phyloP scores from a whole-genome alignment of 2,797 vertebrate genomes.

The Smutsia temminckii region DNA sequence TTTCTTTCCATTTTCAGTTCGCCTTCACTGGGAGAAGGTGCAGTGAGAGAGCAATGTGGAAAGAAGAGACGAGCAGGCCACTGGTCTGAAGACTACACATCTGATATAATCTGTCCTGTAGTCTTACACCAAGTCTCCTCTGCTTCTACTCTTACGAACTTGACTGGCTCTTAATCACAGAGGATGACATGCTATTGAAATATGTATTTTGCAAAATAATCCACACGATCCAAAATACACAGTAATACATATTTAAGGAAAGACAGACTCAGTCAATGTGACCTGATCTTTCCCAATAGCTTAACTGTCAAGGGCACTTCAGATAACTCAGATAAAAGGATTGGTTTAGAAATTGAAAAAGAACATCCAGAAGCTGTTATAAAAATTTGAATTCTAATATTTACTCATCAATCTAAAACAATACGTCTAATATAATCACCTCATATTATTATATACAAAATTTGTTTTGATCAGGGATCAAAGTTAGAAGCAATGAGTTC shows the following conservation, averaged over 20 bases:
- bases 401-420: conserved; percentile 33
- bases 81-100: neutral
- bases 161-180: conserved; percentile 11
- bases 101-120: neutral
- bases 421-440: neutral
- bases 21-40: neutral
- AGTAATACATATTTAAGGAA: conserved; percentile 12
- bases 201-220: neutral
- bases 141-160: neutral
- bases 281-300: neutral
- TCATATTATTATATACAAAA: neutral
- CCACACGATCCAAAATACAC: neutral
- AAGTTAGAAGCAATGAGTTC: neutral
- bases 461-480: neutral
- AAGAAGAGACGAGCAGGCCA: neutral
- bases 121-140: neutral
- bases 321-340: neutral
- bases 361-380: neutral
- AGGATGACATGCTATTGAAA: neutral
- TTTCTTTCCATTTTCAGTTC: neutral
- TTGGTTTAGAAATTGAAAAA: conserved; percentile 13
- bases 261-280: neutral
- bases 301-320: neutral
- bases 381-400: neutral
- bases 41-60: neutral